Evolutionary conservation across 2,797 vertebrate genomes (phyloP), one percentile per base, ranked within the genome.

Genomic region (Passerculus sandwichensis): DNA sequence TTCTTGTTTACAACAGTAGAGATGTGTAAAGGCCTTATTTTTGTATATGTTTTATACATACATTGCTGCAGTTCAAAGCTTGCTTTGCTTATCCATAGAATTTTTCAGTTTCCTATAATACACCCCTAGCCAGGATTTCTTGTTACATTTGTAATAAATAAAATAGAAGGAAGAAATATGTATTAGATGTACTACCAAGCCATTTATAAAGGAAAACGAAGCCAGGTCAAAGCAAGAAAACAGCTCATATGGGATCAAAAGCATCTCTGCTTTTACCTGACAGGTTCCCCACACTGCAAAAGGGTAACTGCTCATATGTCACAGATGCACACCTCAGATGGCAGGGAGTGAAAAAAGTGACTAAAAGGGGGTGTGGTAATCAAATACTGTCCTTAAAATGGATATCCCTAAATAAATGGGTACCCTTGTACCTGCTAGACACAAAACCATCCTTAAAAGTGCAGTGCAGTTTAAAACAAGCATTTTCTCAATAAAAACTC

Each of bases 71-170:
- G 88, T 95, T 97, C 94, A 91, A 79, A 96, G 85, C 89, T 95
- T 93, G 73, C 80, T 96, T 90, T 92, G 91, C 92, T 88, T 83
- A 80, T 93, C 65, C 78, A 40, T 11, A 6, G 73, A 93, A 92
- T 72, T 92, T 93, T 89, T 85, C 76, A 50, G 69, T 89, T 96
- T 94, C 86, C 91, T 89, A 79, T 81, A 88, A 92, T 53, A 84
- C 75, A 74, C 30, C 88, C 50, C 81, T 62, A 62, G 72, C 44
- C 66, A 85, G 51, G 75, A 93, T 92, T 97, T 97, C 91, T 89
- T 92, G 79, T 88, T 71, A 76, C 47, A 94, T 95, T 97, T 96
- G 85, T 96, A 97, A 94, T 96, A 97, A 97, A 97, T 96, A 95
- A 80, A 97, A 97, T 38, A 93, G 93, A 95, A 96, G 87, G 91